These are phyloP conservation scores for Perodicticus potto DNA, from an alignment of 2,797 vertebrate genomes.

Conservation along the genomic window DNA sequence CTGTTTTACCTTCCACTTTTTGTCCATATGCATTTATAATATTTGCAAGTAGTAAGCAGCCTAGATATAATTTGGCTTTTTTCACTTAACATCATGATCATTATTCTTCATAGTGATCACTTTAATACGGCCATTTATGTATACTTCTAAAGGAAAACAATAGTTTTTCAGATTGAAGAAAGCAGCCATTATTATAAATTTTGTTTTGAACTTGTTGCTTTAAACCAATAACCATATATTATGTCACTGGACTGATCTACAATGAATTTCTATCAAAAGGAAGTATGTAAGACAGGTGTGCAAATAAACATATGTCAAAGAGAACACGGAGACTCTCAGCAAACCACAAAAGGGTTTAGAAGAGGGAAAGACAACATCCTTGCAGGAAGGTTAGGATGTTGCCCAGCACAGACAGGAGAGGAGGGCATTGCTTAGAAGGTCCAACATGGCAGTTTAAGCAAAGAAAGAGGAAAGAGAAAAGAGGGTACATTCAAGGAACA, in stretches of 20 bases:
- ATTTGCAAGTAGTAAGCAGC: conserved; percentile 44
- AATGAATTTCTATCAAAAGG: conserved; percentile 43
- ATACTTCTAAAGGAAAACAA: conserved; percentile 8
- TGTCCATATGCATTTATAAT: conserved; percentile 47
- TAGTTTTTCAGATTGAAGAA: not conserved
- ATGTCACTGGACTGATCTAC: not conserved
- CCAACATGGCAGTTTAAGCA: not conserved
- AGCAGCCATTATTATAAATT: conserved; percentile 8
- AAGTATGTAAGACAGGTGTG: not conserved
- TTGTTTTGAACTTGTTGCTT: conserved; percentile 37
- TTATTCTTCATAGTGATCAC: not conserved
- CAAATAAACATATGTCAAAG: not conserved
- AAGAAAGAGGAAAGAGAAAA: not conserved
- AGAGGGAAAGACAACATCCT: not conserved
- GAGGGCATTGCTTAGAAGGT: not conserved
- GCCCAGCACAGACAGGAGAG: not conserved
- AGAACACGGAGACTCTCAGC: not conserved
- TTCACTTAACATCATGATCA: not conserved
- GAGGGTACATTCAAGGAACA: not conserved
- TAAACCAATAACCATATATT: not conserved
- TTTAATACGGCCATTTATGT: not conserved
- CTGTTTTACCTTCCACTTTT: conserved; percentile 64
- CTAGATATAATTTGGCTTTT: conserved; percentile 31
- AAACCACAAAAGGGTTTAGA: not conserved
- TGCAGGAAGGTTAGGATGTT: not conserved